Conservation (phyloP, 2,113 vertebrate genomes). For the Epinephelus cyanopodus region DNA sequence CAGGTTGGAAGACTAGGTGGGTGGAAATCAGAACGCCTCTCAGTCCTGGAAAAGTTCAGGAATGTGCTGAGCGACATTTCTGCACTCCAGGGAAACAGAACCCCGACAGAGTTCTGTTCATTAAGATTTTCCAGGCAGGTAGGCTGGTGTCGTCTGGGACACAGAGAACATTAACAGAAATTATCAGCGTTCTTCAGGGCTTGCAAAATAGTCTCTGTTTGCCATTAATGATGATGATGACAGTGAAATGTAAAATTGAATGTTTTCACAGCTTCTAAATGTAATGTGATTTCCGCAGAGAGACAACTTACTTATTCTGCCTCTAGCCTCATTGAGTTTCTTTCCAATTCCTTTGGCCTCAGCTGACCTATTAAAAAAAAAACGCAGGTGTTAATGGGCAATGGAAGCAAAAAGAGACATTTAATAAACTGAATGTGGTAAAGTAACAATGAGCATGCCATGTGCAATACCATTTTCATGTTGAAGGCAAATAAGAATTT, state of each 20-base stretch:
- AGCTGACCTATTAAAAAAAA: slow-evolving; percentile 84
- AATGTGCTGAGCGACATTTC: slow-evolving; percentile 76
- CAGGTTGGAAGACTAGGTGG: slow-evolving; percentile 50
- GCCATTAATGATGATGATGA: slow-evolving; percentile 23
- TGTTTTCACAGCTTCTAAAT: slow-evolving; percentile 38
- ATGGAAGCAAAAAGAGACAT: not conserved
- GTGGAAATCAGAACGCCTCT: slow-evolving; percentile 63
- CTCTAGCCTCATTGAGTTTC: slow-evolving; percentile 87
- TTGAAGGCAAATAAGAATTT: not conserved
- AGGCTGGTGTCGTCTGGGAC: slow-evolving; percentile 22
- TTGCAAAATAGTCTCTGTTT: slow-evolving; percentile 13
- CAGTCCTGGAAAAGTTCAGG: slow-evolving; percentile 60
- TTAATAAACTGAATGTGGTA: not conserved
- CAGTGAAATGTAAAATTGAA: slow-evolving; percentile 20
- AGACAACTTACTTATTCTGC: slow-evolving; percentile 91
- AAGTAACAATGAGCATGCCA: not conserved
- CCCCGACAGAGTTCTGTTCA: slow-evolving; percentile 42
- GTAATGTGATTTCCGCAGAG: slow-evolving; percentile 14
- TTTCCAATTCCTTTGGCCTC: slow-evolving; percentile 91
- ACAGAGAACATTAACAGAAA: not conserved
- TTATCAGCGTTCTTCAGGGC: not conserved
- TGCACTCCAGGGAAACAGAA: slow-evolving; percentile 50
- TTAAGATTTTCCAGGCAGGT: slow-evolving; percentile 48
- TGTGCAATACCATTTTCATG: not conserved
- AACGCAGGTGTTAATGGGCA: slow-evolving; percentile 14